Percentiles rank a stretch among this genome's conserved stretches.
These are phyloP conservation scores for Tapirus indicus DNA, from an alignment of 2,797 vertebrate species.

Conservation along the genomic window DNA sequence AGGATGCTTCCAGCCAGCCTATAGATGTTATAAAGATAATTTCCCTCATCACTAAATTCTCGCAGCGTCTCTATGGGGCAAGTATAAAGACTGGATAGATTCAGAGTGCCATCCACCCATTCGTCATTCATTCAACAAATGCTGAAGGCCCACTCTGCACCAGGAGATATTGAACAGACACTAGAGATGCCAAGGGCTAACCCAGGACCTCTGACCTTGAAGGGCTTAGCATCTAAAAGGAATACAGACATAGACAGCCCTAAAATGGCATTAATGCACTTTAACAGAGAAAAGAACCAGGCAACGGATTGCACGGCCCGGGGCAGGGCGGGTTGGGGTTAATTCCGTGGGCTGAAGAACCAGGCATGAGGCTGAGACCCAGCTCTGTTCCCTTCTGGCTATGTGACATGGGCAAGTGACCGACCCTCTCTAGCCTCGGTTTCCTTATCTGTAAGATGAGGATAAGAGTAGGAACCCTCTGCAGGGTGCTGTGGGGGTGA, in stretches of 20 bases:
- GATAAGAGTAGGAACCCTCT: neutral
- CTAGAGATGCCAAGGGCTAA: neutral
- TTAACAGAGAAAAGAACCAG: neutral
- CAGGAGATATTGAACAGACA: neutral
- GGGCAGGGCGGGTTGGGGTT: too few species aligned
- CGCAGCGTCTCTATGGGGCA: neutral
- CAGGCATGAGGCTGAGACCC: neutral
- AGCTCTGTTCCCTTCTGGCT: neutral
- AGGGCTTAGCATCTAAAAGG: neutral
- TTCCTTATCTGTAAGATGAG: neutral
- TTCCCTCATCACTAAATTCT: neutral
- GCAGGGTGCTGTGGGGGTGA: neutral
- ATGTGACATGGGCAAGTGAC: neutral
- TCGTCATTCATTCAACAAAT: neutral
- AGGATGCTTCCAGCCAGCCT: neutral
- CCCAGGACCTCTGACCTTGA: neutral
- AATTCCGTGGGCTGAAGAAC: fast-evolving
- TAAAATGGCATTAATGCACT: fast-evolving
- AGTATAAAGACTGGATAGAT: neutral
- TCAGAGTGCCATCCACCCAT: too few species aligned
- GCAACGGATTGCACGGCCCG: fast-evolving
- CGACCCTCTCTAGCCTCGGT: neutral
- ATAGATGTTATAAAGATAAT: neutral
- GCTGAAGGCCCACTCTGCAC: neutral
- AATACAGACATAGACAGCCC: neutral